These are phyloP conservation scores for Argyresthia albistria DNA, from an alignment of 2,888 invertebrate genomes.

Conservation along the genomic window DNA sequence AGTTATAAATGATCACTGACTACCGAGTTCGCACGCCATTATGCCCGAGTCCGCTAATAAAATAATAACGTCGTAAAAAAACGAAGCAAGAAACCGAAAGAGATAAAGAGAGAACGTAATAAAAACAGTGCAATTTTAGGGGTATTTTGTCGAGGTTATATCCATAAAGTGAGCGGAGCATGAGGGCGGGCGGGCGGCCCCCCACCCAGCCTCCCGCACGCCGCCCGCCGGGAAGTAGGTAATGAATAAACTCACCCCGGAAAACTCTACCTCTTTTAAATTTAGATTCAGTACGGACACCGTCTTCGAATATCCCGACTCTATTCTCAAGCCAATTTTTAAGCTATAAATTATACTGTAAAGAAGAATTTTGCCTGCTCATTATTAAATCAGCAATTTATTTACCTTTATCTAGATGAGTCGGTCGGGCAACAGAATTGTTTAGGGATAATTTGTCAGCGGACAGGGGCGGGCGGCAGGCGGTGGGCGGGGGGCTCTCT, in stretches of 20 bases:
- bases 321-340: neutral
- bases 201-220: constrained; percentile 19
- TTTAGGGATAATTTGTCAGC: constrained; percentile 2
- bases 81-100: constrained; percentile 64
- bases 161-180: constrained; percentile 59
- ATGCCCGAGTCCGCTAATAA: constrained; percentile 45
- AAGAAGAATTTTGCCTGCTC: neutral
- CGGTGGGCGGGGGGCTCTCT: constrained; percentile 10
- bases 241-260: constrained; percentile 69
- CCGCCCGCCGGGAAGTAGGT: constrained; percentile 37
- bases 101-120: constrained; percentile 69
- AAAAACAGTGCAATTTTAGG: constrained; percentile 73
- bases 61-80: constrained; percentile 62
- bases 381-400: constrained; percentile 1
- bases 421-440: neutral
- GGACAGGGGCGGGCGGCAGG: neutral
- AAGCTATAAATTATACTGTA: neutral
- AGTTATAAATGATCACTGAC: constrained; percentile 3
- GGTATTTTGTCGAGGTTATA: constrained; percentile 73
- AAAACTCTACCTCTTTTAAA: constrained; percentile 53
- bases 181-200: constrained; percentile 27
- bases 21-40: constrained; percentile 7
- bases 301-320: neutral
- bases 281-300: constrained; percentile 43
- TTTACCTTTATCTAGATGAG: neutral